phyloP scores from a whole-genome alignment of 1,140 invertebrate genomes.

The Apolygus lucorum region DNA sequence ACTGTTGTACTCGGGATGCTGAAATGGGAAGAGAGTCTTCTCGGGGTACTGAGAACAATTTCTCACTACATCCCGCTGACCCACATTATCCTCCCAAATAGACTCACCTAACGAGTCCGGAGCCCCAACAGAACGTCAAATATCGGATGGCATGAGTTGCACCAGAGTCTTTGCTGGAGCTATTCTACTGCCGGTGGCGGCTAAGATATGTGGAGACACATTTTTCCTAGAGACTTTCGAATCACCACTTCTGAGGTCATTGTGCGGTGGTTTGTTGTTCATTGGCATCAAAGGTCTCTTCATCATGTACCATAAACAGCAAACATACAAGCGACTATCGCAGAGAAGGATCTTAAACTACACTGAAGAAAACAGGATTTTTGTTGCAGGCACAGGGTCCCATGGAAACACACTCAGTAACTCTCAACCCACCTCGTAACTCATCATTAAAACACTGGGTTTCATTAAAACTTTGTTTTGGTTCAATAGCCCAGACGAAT shows the following conservation, averaged over 20 bases:
- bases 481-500: too few species aligned
- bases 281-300: neutral
- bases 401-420: too few species aligned
- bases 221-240: neutral
- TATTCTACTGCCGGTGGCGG: neutral
- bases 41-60: slow-evolving; percentile 74
- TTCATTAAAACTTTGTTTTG: too few species aligned
- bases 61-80: slow-evolving; percentile 87
- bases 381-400: too few species aligned
- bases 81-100: slow-evolving; percentile 48
- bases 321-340: neutral
- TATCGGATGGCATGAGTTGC: neutral
- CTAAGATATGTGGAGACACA: neutral
- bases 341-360: neutral
- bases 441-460: too few species aligned
- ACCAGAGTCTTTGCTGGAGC: neutral
- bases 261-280: neutral
- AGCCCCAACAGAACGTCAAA: too few species aligned
- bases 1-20: slow-evolving; percentile 43
- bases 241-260: neutral
- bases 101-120: neutral
- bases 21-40: slow-evolving; percentile 93
- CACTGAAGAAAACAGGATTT: too few species aligned
- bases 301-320: neutral
- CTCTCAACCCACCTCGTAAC: too few species aligned